Evolutionary conservation across 1,140 invertebrate species (phyloP).

Genomic region (Planococcus citri): DNA sequence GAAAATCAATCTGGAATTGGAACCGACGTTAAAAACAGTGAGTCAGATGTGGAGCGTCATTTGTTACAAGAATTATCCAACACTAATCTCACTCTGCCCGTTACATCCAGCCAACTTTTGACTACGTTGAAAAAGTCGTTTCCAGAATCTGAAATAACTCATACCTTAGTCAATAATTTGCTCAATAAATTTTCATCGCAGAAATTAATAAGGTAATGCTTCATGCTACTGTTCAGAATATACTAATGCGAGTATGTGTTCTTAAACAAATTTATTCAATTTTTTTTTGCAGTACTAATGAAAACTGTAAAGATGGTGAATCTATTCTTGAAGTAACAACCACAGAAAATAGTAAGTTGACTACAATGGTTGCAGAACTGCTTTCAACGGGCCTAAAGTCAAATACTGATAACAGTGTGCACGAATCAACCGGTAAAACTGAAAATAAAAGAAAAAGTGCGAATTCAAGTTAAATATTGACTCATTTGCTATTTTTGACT

Average conservation of each 20-base stretch:
- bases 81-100: background rate
- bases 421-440: conserved; percentile 10
- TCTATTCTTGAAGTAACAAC: background rate
- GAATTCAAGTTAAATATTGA: background rate
- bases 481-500: background rate
- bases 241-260: too few species aligned
- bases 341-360: conserved; percentile 33
- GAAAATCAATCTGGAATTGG: conserved; percentile 50
- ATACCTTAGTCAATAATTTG: conserved; percentile 57
- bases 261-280: conserved; percentile 22
- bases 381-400: background rate
- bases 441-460: conserved; percentile 23
- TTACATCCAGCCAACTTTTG: background rate
- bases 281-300: conserved; percentile 19
- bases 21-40: conserved; percentile 42
- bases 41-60: background rate
- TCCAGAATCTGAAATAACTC: conserved; percentile 33
- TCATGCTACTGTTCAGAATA: background rate
- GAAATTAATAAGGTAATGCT: conserved; percentile 52
- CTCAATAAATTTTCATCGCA: conserved; percentile 78
- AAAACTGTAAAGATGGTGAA: conserved; percentile 16
- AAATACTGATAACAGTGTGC: background rate
- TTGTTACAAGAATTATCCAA: background rate
- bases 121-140: background rate
- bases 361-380: conserved; percentile 23